Evolutionary conservation across 2,113 vertebrate genomes (phyloP), one percentile per base, ranked within the genome.

Genomic region (Rhinoderma darwinii): DNA sequence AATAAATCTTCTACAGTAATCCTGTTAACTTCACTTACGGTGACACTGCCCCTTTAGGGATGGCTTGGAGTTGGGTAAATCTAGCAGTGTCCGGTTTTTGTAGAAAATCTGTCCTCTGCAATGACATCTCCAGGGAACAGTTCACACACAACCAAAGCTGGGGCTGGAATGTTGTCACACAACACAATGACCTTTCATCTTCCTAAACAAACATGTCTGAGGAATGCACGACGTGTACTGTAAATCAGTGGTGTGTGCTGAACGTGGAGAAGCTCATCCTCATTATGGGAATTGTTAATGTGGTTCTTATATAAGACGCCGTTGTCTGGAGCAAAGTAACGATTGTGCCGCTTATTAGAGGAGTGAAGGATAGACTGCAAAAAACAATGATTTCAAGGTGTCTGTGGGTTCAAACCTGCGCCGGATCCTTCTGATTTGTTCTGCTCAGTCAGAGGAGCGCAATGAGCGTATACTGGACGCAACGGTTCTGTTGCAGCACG

Each of bases 111-210:
- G 43, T 9, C 9, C 30, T n/a, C 37, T 70, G 4, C 32, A 35
- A 5, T 35, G 66, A 70, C 68, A 22, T 20, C 39, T 15, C 15
- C 32, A 72, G 20, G 56, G 3, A 82, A 37, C 56, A 14, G 56
- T 10, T 80, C 39, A 18, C n/a, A 47, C 7, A 18, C 41, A 35
- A 50, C 61, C 47, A 27, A 17, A 50, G 30, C 27, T 0, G n/a
- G 5, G 18, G 27, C 39, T 44, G 73, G 83, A 84, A 84, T 84
- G 83, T 39, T 15, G 83, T 76, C 68, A 4, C 25, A 50, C 37
- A 37, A 56, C 44, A 63, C 3, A 6, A 30, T 76, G 83, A 84
- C 83, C 72, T 84, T 84, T 74, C 72, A 75, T 84, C 83, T 84
- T 25, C 47, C 82, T 83, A 47, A 72, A 84, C 51, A 84, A 84